Evolutionary conservation across 2,888 invertebrate species (phyloP).

Genomic region (Opisthograptis luteolata): DNA sequence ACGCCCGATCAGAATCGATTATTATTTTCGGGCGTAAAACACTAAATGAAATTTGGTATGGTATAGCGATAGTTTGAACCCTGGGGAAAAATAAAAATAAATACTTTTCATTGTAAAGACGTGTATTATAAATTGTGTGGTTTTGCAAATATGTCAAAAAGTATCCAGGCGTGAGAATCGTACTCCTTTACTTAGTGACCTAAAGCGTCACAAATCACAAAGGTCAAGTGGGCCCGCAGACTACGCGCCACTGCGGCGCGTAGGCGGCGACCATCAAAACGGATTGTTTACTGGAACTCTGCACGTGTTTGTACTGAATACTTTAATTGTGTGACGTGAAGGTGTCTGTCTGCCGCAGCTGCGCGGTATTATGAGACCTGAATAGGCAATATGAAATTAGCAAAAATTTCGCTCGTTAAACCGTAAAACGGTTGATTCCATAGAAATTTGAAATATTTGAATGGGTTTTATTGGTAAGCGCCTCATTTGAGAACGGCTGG

Average conservation of each 20-base stretch:
- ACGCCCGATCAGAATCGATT: too few relatives aligned
- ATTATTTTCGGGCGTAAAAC: too few relatives aligned
- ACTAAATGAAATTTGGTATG: too few relatives aligned
- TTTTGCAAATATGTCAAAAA: neutral
- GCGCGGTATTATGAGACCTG: neutral
- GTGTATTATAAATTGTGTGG: too few relatives aligned
- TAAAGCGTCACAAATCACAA: constrained; percentile 14
- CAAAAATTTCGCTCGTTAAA: too few relatives aligned
- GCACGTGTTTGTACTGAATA: constrained; percentile 63
- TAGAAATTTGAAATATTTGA: too few relatives aligned
- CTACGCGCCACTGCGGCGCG: constrained; percentile 10
- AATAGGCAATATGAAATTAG: neutral
- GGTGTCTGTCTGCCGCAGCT: constrained; percentile 27
- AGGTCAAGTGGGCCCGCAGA: constrained; percentile 33
- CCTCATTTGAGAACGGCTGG: too few relatives aligned
- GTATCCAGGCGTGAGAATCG: constrained; percentile 5
- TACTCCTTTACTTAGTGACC: constrained; percentile 3
- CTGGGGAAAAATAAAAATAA: too few relatives aligned
- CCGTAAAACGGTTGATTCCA: too few relatives aligned
- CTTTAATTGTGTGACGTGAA: constrained; percentile 27
- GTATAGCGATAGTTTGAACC: too few relatives aligned
- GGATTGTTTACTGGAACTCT: constrained; percentile 63
- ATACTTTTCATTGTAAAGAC: too few relatives aligned
- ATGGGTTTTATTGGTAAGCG: too few relatives aligned
- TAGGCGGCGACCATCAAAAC: constrained; percentile 48